Percentiles rank a stretch among this genome's conserved stretches.
These are phyloP conservation scores for Drosophila arawakana DNA, from an alignment of 1,140 invertebrate genomes.

Conservation along the genomic window DNA sequence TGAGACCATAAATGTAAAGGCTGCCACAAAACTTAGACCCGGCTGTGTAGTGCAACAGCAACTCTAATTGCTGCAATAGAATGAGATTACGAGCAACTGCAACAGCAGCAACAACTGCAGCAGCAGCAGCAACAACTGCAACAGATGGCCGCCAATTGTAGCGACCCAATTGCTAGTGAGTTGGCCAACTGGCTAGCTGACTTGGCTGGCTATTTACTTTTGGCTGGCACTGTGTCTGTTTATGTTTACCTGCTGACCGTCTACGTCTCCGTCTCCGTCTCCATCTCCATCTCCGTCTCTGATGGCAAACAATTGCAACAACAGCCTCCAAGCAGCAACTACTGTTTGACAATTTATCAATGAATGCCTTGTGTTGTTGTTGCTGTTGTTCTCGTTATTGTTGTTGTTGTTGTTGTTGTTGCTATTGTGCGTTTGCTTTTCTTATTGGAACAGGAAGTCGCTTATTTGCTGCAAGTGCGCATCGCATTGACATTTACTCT, in stretches of 20 bases:
- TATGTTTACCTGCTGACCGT: conserved; percentile 71
- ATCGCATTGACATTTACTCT: conserved; percentile 75
- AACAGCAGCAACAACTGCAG: conserved; percentile 3
- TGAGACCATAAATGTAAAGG: conserved; percentile 73
- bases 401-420: conserved; percentile 34
- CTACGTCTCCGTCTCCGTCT: conserved; percentile 23
- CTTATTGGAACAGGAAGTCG: conserved; percentile 81
- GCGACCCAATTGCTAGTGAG: conserved; percentile 71
- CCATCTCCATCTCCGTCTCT: conserved; percentile 5
- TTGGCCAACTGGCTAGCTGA: conserved; percentile 58
- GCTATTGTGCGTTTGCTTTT: conserved; percentile 54
- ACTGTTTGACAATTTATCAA: conserved; percentile 82
- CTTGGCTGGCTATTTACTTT: conserved; percentile 70
- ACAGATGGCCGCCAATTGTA: conserved; percentile 70
- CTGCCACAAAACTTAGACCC: conserved; percentile 45
- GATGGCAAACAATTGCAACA: conserved; percentile 61
- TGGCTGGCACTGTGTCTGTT: conserved; percentile 66
- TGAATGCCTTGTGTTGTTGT: conserved; percentile 53
- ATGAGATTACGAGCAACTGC: conserved; percentile 57
- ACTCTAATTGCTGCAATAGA: conserved; percentile 79
- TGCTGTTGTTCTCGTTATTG: conserved; percentile 28
- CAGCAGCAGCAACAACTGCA: conserved; percentile 39
- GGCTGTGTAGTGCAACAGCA: conserved; percentile 40
- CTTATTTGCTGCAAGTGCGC: conserved; percentile 79
- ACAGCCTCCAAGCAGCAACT: conserved; percentile 34